Base-by-base conservation (phyloP, 2,797 vertebrate genomes). In the Chelonia mydas region DNA sequence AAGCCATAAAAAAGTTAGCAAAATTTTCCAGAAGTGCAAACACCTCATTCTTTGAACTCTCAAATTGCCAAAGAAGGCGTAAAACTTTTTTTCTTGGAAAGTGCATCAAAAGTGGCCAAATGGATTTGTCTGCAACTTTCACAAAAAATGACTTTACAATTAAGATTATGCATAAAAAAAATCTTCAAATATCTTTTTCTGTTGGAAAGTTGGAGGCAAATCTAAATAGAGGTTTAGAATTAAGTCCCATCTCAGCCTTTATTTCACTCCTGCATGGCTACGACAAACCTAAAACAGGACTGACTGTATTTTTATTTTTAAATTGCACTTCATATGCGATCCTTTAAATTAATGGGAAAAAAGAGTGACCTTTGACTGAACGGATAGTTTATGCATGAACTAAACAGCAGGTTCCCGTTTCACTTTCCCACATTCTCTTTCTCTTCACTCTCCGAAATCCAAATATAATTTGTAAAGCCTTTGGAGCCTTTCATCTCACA, bases 291-390 rank as follows among this genome's bases (percentile, higher is more conserved):
- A 84, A 84, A 72, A 81, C 95, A 95, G 94, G 96, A 93, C 86
- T 95, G 93, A 65, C 72, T 82, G 61, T 55, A 55, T 93, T 89
- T 86, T 94, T 95, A 96, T 95, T 98, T 98, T 92, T 91, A 97
- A 96, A 90, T 95, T 90, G 95, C 90, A 95, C 96, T 95, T 97
- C 95, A 96, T 97, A 96, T 90, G 91, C 88, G 25, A 92, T 87
- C 83, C 85, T 25, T 96, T 92, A 98, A 97, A 96, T 97, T 97
- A 97, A 97, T 96, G 94, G 96, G 93, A 95, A 98, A 97, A 97
- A 96, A 95, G 84, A 90, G 81, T 95, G 97, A 94, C 96, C 96
- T 97, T 97, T 97, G 97, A 92, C 96, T 97, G 96, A 97, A 94
- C 94, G 89, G 90, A 91, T 92, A 92, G 47, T 96, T 96, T 95